Conservation (phyloP, 2,113 vertebrate genomes). For the Leuciscus idus region DNA sequence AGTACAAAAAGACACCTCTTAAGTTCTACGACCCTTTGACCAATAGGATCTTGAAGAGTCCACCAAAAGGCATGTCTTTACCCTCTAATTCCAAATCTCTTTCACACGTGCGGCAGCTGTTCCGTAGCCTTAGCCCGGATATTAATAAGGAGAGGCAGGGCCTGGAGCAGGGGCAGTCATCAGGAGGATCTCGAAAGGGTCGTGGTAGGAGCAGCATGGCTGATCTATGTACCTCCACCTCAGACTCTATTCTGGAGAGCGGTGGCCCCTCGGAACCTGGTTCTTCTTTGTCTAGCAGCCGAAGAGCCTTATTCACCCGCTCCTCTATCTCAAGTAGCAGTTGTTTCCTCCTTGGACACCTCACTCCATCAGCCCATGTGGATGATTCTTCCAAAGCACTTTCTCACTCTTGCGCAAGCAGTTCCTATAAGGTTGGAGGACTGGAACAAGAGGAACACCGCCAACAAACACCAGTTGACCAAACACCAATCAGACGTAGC, state of each 20-base stretch:
- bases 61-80: slow-evolving; percentile 68
- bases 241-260: slow-evolving; percentile 58
- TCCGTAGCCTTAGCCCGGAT: slow-evolving; percentile 79
- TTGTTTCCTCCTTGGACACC: slow-evolving; percentile 56
- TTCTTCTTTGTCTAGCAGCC: slow-evolving; percentile 58
- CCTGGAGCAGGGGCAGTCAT: slow-evolving; percentile 60
- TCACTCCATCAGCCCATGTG: slow-evolving; percentile 57
- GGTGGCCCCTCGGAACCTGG: slow-evolving; percentile 58
- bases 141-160: slow-evolving; percentile 71
- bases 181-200: slow-evolving; percentile 55
- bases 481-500: slow-evolving; percentile 40
- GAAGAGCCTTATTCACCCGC: slow-evolving; percentile 55
- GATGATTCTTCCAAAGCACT: slow-evolving; percentile 46
- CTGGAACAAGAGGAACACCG: slow-evolving; percentile 19
- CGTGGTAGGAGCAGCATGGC: slow-evolving; percentile 57
- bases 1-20: slow-evolving; percentile 81
- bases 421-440: slow-evolving; percentile 29
- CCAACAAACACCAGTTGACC: slow-evolving; percentile 11
- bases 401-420: slow-evolving; percentile 9
- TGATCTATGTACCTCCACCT: slow-evolving; percentile 63
- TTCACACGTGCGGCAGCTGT: slow-evolving; percentile 77
- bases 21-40: slow-evolving; percentile 81
- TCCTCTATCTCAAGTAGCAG: slow-evolving; percentile 59
- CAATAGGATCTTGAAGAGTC: slow-evolving; percentile 78
- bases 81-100: slow-evolving; percentile 61